Base-by-base conservation (phyloP, 2,888 invertebrate species). In the Drosophila histrio region DNA sequence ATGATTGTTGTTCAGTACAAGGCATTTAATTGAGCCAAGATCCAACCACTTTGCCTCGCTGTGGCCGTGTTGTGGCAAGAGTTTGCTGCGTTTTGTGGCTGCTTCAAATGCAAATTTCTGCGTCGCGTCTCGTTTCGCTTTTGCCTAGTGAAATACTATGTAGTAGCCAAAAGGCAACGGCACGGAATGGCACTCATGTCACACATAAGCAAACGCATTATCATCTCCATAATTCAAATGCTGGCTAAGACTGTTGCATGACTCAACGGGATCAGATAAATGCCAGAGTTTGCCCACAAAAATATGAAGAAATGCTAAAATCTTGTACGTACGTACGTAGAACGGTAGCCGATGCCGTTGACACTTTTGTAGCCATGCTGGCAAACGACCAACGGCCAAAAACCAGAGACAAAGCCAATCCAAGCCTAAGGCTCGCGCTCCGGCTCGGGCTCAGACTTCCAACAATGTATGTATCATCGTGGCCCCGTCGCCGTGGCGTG, bases 191-290 rank as follows among this genome's bases (percentile, higher is more conserved):
- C 72, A 66, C 57, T 67, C 67, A 64, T 77, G 75, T 77, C 64
- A 83, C 74, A 82, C 70, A 87, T 66, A 68, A 53, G 65, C 84
- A 69, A 88, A 88, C 84, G 85, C 85, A 85, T 84, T 84, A 84
- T 85, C 85, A 85, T 81, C 87, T 84, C 87, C 88, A 88, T 87
- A 88, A 85, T 85, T 85, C 85, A 85, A 87, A 84, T 73, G 80
- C 72, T 73, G 64, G 44, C 77, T 49, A 41, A 74, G 71, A 73
- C 85, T 21, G 62, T 85, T 85, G 85, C 85, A 85, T 85, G 85
- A 85, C 85, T 85, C 84, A 72, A 84, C 87, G 68, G 62, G 53
- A 85, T 85, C 85, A 88, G 85, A 85, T 85, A 85, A 87, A 71
- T 56, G 44, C 68, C 67, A 68, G 49, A 61, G 72, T 75, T 77